Evolutionary conservation across 1,140 invertebrate species (phyloP).

Genomic region (Leptinotarsa undecemlineata): DNA sequence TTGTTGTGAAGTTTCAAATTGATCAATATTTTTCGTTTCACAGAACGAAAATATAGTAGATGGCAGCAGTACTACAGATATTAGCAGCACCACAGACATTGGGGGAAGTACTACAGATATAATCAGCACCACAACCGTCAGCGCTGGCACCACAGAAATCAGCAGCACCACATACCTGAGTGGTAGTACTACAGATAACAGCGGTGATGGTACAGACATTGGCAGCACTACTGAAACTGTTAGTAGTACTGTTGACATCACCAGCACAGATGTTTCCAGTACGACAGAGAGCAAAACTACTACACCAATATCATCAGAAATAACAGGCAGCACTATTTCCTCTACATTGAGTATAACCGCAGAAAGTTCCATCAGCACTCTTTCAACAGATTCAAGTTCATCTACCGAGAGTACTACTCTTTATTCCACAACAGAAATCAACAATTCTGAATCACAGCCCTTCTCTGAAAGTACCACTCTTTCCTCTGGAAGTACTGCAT

Average conservation of each 20-base stretch:
- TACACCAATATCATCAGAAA: slow-evolving; percentile 15
- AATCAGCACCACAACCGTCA: neutral
- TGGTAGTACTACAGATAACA: neutral
- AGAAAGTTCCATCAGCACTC: neutral
- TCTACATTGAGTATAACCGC: neutral
- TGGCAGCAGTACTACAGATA: neutral
- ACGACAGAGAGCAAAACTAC: slow-evolving; percentile 23
- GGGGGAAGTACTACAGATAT: neutral
- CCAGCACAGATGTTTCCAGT: neutral
- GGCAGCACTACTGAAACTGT: neutral
- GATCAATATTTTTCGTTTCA: neutral
- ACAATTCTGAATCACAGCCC: neutral
- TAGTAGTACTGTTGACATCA: neutral
- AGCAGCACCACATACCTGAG: neutral
- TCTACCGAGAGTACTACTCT: slow-evolving; percentile 14
- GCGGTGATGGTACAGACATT: neutral
- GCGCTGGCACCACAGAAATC: neutral
- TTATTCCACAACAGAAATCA: slow-evolving; percentile 16
- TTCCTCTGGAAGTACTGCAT: slow-evolving; percentile 6
- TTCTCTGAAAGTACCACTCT: slow-evolving; percentile 8
- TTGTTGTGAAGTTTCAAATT: too few relatives aligned
- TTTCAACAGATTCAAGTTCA: neutral
- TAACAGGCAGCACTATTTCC: slow-evolving; percentile 10
- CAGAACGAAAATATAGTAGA: neutral
- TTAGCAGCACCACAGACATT: neutral